A percentile compares a stretch with the other conserved stretches of the same genome.
phyloP scores from a whole-genome alignment of 2,888 invertebrate species.

The Enoplolaimus lenunculus region DNA sequence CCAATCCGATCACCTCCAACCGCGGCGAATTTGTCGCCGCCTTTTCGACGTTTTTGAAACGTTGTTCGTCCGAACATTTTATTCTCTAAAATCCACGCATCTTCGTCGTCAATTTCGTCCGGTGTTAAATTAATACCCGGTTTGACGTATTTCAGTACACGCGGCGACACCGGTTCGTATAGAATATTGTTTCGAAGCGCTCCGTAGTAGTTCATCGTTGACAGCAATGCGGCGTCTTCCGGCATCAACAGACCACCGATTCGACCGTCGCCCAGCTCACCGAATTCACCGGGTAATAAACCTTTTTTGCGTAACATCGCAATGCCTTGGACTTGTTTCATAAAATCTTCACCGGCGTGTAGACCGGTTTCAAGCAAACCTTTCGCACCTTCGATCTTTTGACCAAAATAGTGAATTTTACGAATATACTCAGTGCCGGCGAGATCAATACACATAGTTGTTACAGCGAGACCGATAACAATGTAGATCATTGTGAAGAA shows the following conservation, averaged over 20 bases:
- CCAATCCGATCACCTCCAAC: too few species aligned
- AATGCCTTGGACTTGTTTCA: constrained; percentile 30
- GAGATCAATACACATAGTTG: constrained; percentile 21
- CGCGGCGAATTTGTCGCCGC: too few species aligned
- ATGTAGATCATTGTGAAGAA: constrained; percentile 18
- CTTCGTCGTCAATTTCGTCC: constrained; percentile 15
- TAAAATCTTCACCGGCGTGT: constrained; percentile 35
- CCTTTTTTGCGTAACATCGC: not conserved
- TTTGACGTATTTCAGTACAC: constrained; percentile 31
- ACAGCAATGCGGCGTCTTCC: not conserved
- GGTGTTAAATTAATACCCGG: constrained; percentile 8
- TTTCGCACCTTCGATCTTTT: constrained; percentile 13
- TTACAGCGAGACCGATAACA: constrained; percentile 18
- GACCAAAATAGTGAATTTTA: constrained; percentile 20
- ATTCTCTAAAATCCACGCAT: constrained; percentile 14
- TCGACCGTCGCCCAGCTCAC: not conserved
- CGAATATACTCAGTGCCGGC: constrained; percentile 20
- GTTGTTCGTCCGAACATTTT: not conserved
- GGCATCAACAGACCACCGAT: not conserved
- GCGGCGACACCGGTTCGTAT: constrained; percentile 35
- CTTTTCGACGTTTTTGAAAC: too few species aligned
- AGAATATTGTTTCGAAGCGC: constrained; percentile 31
- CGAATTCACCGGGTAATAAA: not conserved
- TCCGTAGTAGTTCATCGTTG: not conserved
- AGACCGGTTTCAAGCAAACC: constrained; percentile 27